Evolutionary conservation across 1,140 invertebrate species (phyloP), one percentile per base, ranked within the genome.

Genomic region (Drosophila persimilis): DNA sequence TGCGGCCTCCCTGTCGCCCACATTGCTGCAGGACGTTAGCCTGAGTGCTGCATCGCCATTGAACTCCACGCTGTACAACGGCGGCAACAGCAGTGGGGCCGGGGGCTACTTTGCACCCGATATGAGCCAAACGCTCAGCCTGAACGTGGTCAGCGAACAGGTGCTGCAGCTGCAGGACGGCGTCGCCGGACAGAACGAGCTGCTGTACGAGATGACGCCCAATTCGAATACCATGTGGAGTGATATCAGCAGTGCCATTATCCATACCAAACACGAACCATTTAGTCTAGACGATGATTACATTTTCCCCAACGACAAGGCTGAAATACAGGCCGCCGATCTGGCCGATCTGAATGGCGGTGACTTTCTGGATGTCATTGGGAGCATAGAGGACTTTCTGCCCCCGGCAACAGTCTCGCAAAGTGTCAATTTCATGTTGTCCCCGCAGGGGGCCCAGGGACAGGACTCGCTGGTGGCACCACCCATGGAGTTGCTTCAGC

Each of bases 251-350:
- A 90, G 76, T 76, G 81, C 90, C 59, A 91, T 91, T 64, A 73
- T 86, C 6, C 73, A 89, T 56, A 89, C 93, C 48, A 95, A 94
- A 92, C 92, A 92, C 53, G 94, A 95, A 77, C 91, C 94, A 4
- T 94, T 95, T 50, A 95, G 94, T 90, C 95, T 96, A 93, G 96
- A 97, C 77, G 96, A 97, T 80, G 96, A 97, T 89, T 96, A 97
- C 88, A 97, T 97, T 72, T 97, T 97, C 89, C 96, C 97, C 93
- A 95, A 97, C 44, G 96, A 97, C 90, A 96, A 97, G 92, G 95
- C 95, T 46, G 96, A 97, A 92, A 93, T 97, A 6, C 93, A 95
- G 73, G 96, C 96, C 1, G 96, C 97, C 1, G 98, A 97, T 59
- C 92, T 98, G 46, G 96, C 97, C 0, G 96, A 98, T 91, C 92